Conservation (phyloP, 2,797 vertebrate species). For the Tolypeutes matacus region DNA sequence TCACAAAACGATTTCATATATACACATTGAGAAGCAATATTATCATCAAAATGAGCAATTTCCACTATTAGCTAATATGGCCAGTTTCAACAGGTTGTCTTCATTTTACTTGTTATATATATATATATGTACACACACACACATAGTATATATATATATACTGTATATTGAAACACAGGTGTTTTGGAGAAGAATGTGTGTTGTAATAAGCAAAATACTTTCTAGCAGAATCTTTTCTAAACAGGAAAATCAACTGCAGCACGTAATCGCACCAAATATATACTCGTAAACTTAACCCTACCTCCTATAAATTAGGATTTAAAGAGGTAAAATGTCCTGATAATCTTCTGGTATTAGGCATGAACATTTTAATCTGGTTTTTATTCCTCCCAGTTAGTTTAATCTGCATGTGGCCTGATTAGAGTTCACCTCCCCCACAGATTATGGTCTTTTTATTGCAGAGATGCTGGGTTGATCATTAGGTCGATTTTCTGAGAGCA, state of each 20-base stretch:
- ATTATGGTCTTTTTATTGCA: conserved; percentile 95
- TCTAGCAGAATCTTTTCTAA: conserved; percentile 90
- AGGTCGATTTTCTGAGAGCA: conserved; percentile 89
- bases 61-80: conserved; percentile 17
- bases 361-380: conserved; percentile 93
- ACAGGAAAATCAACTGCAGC: conserved; percentile 89
- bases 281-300: conserved; percentile 90
- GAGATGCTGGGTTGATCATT: conserved; percentile 88
- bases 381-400: conserved; percentile 93
- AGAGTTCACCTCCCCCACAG: conserved; percentile 93
- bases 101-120: conserved; percentile 32
- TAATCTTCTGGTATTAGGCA: conserved; percentile 93
- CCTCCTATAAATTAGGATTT: conserved; percentile 95
- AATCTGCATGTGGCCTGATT: conserved; percentile 98
- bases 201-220: conserved; percentile 88
- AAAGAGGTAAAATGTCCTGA: conserved; percentile 91
- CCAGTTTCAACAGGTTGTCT: conserved; percentile 25
- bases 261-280: conserved; percentile 90
- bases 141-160: neutral
- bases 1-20: neutral
- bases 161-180: too few relatives aligned
- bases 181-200: conserved; percentile 2
- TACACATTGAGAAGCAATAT: neutral
- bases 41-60: conserved; percentile 21
- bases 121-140: neutral